These are phyloP conservation scores for Acarapis woodi DNA, from an alignment of 1,140 invertebrate genomes.

Conservation along the genomic window DNA sequence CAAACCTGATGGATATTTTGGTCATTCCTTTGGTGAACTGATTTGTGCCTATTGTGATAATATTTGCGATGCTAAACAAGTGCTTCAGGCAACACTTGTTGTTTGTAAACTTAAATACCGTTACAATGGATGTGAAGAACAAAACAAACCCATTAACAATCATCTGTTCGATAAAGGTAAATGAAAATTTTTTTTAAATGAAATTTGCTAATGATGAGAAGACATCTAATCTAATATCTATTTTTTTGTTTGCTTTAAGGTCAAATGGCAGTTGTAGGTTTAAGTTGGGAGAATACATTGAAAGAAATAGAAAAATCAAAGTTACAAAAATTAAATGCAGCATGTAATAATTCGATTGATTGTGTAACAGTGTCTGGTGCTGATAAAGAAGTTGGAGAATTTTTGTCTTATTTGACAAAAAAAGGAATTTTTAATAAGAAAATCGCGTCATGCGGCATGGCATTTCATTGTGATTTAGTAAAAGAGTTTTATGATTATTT, in stretches of 20 bases:
- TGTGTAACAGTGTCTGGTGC: constrained; percentile 79
- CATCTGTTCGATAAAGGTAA: too few relatives aligned
- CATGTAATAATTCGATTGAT: constrained; percentile 73
- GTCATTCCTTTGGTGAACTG: constrained; percentile 23
- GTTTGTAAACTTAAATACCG: too few relatives aligned
- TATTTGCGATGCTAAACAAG: constrained; percentile 37
- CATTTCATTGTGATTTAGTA: constrained; percentile 86
- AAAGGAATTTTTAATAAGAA: constrained; percentile 58
- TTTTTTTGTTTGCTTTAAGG: constrained; percentile 19
- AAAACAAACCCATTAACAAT: too few relatives aligned
- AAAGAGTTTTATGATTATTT: constrained; percentile 47
- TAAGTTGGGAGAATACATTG: too few relatives aligned
- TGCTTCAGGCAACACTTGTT: too few relatives aligned
- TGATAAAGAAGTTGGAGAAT: constrained; percentile 30
- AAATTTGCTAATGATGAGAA: constrained; percentile 20
- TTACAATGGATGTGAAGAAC: too few relatives aligned
- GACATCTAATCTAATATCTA: background rate
- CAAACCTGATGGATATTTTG: constrained; percentile 24
- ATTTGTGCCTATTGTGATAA: constrained; percentile 28
- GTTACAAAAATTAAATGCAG: too few relatives aligned
- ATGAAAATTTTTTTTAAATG: too few relatives aligned
- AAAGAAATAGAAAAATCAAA: too few relatives aligned
- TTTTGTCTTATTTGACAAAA: constrained; percentile 35
- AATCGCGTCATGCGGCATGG: constrained; percentile 58
- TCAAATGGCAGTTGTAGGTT: constrained; percentile 45